Evolutionary conservation across 53 echinoderm and acorn worm genomes (phyloP), one percentile per base, ranked within the genome.

Genomic region (Holothuria leucospilota): DNA sequence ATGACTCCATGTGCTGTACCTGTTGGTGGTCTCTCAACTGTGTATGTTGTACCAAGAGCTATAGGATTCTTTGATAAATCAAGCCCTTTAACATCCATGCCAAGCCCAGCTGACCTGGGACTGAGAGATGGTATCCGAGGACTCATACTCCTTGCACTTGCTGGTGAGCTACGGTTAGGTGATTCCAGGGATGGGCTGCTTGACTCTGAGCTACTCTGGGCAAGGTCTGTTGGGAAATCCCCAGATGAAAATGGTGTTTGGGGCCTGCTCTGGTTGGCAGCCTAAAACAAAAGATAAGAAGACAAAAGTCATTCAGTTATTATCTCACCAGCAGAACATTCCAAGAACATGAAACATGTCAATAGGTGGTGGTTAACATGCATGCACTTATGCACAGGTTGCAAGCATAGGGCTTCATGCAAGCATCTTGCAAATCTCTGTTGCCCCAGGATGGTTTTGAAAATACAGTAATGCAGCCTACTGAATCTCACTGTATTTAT

Each of bases 91-190:
- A 56, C 8, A 9, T 56, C 56, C 56, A 56, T 16, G 18, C 56
- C 18, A 56, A 0, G 56, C 18, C 56, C 56, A 56, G 18, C 56
- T 24, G 75, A 75, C 26, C 75, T 75, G 20, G 75, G 75, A 49
- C 75, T 75, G 75, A 51, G 75, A 25, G 75, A 24, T 2, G 39
- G 75, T 24, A 75, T 42, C 20, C 80, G 80, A 34, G 80, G 80
- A 34, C 80, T 80, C 16, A 28, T 25, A 34, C 80, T 80, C 61
- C 80, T 51, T 49, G 75, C 46, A 25, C 52, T 61, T 29, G 59
- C 80, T 1, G 80, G 80, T n/a, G 61, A 80, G 29, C 62, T 61
- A 4, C 60, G 80, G 20, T 60, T 80, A 29, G 80, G 59, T 29
- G 59, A 20, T 27, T 60, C 80, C 14, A 61, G 56, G 21, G 80